Percentiles rank a stretch among this genome's conserved stretches.
These are phyloP conservation scores for Cyanoderma ruficeps DNA, from an alignment of 2,113 vertebrate species.

Conservation along the genomic window DNA sequence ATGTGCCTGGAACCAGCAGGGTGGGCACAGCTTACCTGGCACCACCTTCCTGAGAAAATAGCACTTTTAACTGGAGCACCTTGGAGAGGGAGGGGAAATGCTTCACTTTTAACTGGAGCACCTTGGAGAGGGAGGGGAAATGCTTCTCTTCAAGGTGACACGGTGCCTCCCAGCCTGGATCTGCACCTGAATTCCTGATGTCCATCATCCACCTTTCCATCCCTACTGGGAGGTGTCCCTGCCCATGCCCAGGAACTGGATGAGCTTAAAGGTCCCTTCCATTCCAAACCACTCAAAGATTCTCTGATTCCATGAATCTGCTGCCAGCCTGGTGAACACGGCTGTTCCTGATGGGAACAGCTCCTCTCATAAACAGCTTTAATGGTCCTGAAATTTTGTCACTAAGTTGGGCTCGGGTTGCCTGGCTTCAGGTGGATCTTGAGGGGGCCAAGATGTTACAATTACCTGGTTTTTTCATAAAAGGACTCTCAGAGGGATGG, in stretches of 20 bases:
- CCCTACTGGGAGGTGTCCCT: background rate
- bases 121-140: background rate
- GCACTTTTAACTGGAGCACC: background rate
- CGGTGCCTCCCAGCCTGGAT: background rate
- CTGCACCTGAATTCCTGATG: fast-evolving
- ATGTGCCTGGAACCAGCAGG: background rate
- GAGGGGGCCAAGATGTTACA: background rate
- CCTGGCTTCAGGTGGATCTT: background rate
- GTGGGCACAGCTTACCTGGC: background rate
- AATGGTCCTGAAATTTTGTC: background rate
- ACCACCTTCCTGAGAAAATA: background rate
- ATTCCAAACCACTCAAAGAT: background rate
- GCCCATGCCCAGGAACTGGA: background rate
- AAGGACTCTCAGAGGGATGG: background rate
- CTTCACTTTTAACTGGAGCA: background rate
- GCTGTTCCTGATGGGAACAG: background rate
- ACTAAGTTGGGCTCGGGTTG: background rate
- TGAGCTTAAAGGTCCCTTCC: background rate
- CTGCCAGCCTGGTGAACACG: fast-evolving
- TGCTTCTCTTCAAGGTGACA: background rate
- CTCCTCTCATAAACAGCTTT: background rate
- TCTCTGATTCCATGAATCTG: fast-evolving
- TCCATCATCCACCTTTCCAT: background rate
- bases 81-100: no score
- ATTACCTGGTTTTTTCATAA: background rate